These are phyloP conservation scores for Prunella strophiata DNA, from an alignment of 2,797 vertebrate species.

Conservation along the genomic window DNA sequence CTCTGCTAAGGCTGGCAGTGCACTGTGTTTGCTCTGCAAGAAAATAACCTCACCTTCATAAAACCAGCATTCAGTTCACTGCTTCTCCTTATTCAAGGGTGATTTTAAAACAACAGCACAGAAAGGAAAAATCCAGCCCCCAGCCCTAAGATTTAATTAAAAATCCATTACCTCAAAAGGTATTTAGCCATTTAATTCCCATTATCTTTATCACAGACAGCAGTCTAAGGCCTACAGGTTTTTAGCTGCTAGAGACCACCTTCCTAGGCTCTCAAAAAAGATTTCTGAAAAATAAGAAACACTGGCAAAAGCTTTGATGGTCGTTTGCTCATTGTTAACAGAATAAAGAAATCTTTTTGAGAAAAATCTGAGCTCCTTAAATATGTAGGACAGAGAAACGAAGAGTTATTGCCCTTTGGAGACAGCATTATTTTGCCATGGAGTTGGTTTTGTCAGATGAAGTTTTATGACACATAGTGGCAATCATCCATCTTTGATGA, in stretches of 20 bases:
- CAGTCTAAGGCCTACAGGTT: neutral
- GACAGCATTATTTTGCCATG: slow-evolving; percentile 54
- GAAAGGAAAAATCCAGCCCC: neutral
- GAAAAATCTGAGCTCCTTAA: slow-evolving; percentile 56
- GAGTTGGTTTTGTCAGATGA: slow-evolving; percentile 64
- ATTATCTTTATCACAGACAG: neutral
- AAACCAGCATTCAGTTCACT: neutral
- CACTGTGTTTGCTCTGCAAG: neutral
- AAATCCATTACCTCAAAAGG: neutral
- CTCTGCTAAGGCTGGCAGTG: neutral
- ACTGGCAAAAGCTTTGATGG: neutral
- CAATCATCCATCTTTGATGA: slow-evolving; percentile 69
- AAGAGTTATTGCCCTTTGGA: slow-evolving; percentile 60
- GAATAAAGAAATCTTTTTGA: slow-evolving; percentile 63
- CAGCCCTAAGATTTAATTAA: neutral
- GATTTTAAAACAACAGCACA: neutral
- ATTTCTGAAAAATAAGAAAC: slow-evolving; percentile 4
- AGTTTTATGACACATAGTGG: slow-evolving; percentile 52
- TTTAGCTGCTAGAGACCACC: slow-evolving; percentile 22
- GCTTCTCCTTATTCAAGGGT: neutral
- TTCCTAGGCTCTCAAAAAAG: slow-evolving; percentile 20
- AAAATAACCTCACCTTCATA: neutral
- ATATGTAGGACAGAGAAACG: slow-evolving; percentile 25
- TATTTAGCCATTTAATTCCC: neutral
- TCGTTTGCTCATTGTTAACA: slow-evolving; percentile 36